These are phyloP conservation scores for Hydraecia micacea DNA, from an alignment of 2,888 invertebrate species.

Conservation along the genomic window DNA sequence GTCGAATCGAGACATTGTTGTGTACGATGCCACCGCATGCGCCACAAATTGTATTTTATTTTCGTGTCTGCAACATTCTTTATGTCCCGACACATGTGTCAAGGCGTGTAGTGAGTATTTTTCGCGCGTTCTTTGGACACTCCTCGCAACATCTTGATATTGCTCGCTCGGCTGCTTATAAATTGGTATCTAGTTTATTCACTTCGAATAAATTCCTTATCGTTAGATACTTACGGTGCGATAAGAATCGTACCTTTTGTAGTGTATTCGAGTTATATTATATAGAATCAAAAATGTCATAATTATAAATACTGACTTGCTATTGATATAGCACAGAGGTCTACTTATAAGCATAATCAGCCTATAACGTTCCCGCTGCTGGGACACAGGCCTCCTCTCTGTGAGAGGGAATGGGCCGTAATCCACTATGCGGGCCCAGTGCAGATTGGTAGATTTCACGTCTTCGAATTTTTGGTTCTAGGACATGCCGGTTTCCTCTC, in stretches of 20 bases:
- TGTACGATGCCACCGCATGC: constrained; percentile 43
- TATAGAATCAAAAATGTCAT: neutral
- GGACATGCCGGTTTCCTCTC: neutral
- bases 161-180: constrained; percentile 37
- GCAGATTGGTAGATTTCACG: neutral
- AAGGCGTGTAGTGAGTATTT: constrained; percentile 43
- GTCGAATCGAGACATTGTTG: constrained; percentile 53
- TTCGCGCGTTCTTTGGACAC: constrained; percentile 46
- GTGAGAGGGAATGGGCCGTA: neutral
- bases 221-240: constrained; percentile 38
- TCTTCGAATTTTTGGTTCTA: neutral
- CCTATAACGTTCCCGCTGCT: neutral
- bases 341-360: neutral
- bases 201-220: constrained; percentile 57
- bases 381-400: neutral
- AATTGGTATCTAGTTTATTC: constrained; percentile 53
- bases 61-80: constrained; percentile 54
- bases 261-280: constrained; percentile 2
- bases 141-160: constrained; percentile 50
- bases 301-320: neutral
- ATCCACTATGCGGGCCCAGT: neutral
- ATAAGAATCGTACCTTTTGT: constrained; percentile 32
- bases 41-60: constrained; percentile 62
- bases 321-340: too few species aligned
- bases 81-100: constrained; percentile 50